phyloP scores from a whole-genome alignment of 2,113 vertebrate genomes.

The Corythaixoides concolor region DNA sequence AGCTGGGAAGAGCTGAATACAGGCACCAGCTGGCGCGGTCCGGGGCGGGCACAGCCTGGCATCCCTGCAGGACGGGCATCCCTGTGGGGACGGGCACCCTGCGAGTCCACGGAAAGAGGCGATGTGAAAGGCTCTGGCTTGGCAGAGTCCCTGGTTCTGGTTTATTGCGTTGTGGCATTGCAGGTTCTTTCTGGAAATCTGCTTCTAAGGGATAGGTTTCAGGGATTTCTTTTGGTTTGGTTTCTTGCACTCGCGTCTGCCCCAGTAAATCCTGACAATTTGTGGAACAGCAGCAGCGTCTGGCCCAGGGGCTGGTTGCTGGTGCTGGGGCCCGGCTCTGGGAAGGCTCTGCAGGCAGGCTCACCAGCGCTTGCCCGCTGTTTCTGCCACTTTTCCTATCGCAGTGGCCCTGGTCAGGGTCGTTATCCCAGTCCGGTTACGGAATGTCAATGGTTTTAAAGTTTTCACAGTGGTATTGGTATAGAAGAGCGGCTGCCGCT shows the following conservation, averaged over 20 bases:
- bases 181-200: not conserved
- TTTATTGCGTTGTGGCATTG: not conserved
- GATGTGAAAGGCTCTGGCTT: not conserved
- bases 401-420: not conserved
- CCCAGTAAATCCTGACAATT: too few relatives aligned
- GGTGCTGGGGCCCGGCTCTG: not conserved
- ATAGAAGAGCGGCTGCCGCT: not conserved
- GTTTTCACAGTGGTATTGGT: not conserved
- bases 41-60: not conserved
- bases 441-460: not conserved
- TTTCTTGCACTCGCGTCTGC: not conserved
- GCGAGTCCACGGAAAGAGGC: too few relatives aligned
- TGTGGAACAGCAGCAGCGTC: not conserved
- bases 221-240: not conserved
- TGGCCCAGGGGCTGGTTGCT: not conserved
- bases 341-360: not conserved
- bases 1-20: not conserved
- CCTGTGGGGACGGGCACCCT: too few relatives aligned
- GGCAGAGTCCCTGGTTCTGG: not conserved
- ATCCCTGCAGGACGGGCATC: too few relatives aligned
- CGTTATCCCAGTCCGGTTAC: too few relatives aligned
- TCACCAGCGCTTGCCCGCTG: not conserved
- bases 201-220: not conserved
- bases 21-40: rapidly evolving
- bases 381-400: not conserved